phyloP scores from a whole-genome alignment of 2,113 vertebrate species.

The Arenaria interpres region DNA sequence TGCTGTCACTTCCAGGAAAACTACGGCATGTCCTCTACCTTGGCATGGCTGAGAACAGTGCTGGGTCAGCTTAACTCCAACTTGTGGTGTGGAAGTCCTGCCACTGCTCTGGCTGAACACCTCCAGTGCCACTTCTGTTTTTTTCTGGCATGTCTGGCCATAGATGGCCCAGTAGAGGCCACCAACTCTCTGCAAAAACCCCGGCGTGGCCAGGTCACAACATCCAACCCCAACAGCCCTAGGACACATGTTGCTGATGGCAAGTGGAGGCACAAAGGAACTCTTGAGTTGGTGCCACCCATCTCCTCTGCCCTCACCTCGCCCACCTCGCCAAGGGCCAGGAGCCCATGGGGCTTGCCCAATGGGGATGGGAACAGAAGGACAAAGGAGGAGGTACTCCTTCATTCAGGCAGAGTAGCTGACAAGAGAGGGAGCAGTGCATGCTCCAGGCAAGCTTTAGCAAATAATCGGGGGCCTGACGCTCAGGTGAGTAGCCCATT shows the following conservation, averaged over 20 bases:
- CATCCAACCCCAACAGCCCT: background rate
- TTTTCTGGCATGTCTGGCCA: background rate
- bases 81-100: background rate
- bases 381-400: background rate
- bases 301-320: background rate
- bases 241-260: accelerated
- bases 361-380: background rate
- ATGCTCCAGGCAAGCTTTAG: background rate
- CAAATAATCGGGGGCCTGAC: background rate
- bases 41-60: background rate
- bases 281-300: accelerated
- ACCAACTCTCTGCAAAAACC: accelerated
- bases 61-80: accelerated
- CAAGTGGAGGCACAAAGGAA: background rate
- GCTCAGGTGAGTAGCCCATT: background rate
- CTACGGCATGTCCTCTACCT: background rate
- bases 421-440: background rate
- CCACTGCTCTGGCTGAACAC: background rate
- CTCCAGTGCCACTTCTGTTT: background rate
- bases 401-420: background rate
- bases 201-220: accelerated
- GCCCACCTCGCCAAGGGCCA: background rate
- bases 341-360: accelerated
- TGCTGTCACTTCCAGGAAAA: background rate
- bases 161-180: accelerated